Conservation (phyloP, 2,888 invertebrate species). For the Lumbricus terrestris region DNA sequence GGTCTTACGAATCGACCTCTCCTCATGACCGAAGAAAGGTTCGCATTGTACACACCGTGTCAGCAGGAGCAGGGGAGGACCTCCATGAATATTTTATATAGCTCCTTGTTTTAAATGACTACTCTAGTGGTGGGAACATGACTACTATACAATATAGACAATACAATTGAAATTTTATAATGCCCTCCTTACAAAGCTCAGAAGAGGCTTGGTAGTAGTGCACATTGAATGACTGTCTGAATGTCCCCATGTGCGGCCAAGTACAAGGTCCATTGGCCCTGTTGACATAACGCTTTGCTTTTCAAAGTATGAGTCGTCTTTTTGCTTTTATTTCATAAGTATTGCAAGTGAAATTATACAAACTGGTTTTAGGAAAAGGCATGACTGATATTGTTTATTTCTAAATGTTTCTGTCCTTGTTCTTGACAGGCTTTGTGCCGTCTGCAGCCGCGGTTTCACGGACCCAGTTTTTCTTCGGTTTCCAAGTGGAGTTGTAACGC, state of each 20-base stretch:
- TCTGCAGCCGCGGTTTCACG: slow-evolving; percentile 58
- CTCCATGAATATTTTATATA: too few relatives aligned
- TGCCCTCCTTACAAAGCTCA: too few relatives aligned
- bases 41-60: not conserved
- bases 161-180: too few relatives aligned
- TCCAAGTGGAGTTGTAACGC: slow-evolving; percentile 60
- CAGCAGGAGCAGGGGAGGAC: too few relatives aligned
- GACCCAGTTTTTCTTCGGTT: slow-evolving; percentile 60
- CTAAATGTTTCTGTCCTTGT: not conserved
- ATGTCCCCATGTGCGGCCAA: too few relatives aligned
- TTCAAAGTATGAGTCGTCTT: not conserved
- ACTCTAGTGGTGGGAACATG: too few relatives aligned
- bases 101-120: too few relatives aligned
- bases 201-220: too few relatives aligned
- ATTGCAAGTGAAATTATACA: not conserved
- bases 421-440: slow-evolving; percentile 56
- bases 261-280: too few relatives aligned
- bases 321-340: not conserved
- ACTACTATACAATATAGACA: too few relatives aligned
- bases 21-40: slow-evolving; percentile 59
- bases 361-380: not conserved
- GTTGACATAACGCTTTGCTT: not conserved
- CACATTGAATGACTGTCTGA: too few relatives aligned
- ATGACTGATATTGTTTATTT: not conserved
- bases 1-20: slow-evolving; percentile 52